Conservation (phyloP, 2,113 vertebrate genomes). For the Callithrix jacchus region DNA sequence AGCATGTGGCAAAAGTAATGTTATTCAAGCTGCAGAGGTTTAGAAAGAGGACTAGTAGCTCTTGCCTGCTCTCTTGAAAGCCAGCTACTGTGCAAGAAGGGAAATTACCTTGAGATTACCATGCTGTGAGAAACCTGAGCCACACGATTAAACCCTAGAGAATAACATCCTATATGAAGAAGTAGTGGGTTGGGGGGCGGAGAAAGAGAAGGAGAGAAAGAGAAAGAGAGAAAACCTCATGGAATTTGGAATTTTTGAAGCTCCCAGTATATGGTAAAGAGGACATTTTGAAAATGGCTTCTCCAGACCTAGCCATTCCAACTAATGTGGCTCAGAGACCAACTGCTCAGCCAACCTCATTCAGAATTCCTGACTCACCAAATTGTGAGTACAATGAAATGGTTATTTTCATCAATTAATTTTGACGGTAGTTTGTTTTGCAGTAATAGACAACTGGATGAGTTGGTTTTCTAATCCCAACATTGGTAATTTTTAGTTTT, state of each 20-base stretch:
- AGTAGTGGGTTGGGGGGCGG: fast-evolving
- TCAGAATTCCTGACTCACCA: background rate
- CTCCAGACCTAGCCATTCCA: background rate
- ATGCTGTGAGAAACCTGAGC: background rate
- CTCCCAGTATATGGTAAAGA: background rate
- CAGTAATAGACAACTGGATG: background rate
- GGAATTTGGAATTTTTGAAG: background rate
- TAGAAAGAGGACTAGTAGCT: background rate
- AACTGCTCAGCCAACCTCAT: background rate
- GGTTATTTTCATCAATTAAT: background rate
- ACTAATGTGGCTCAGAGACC: background rate
- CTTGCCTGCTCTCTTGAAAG: background rate
- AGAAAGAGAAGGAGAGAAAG: background rate
- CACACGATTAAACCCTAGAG: background rate
- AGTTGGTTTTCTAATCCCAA: background rate
- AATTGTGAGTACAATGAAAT: background rate
- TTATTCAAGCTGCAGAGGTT: background rate
- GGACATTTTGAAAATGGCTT: background rate
- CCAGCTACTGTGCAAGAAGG: background rate
- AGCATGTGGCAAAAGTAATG: background rate
- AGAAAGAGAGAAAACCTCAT: background rate
- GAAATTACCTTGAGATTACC: background rate
- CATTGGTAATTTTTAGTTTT: background rate
- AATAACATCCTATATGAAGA: background rate
- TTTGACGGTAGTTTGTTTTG: background rate